These are phyloP conservation scores for Styela plicata DNA, from an alignment of 23 tunicate genomes.

Conservation along the genomic window DNA sequence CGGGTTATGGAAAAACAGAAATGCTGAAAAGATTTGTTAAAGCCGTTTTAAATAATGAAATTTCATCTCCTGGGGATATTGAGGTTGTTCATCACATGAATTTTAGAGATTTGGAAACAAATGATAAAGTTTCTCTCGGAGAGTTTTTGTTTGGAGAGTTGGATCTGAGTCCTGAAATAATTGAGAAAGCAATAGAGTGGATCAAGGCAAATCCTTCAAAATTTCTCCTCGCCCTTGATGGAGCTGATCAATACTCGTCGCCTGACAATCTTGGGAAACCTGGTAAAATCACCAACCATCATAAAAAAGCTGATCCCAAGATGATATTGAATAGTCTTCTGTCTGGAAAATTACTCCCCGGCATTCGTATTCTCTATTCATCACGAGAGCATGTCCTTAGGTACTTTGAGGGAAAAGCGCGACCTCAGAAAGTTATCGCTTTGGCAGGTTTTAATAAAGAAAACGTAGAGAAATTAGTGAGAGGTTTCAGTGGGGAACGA, in stretches of 20 bases:
- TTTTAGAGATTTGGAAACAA: background rate
- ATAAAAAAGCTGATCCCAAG: background rate
- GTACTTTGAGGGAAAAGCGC: background rate
- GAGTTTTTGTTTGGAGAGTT: background rate
- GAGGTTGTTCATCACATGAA: background rate
- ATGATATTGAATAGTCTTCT: background rate
- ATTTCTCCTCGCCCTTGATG: background rate
- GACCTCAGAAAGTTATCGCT: slow-evolving; percentile 3
- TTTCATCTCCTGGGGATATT: background rate
- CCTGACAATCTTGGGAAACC: background rate
- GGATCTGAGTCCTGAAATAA: background rate
- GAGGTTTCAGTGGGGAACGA: background rate
- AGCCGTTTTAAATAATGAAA: background rate
- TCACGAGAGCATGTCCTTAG: slow-evolving; percentile 6
- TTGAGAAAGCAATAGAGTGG: background rate
- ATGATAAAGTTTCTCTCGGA: background rate
- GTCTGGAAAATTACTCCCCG: background rate
- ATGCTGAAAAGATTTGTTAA: background rate
- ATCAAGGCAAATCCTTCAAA: background rate
- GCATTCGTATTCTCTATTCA: background rate
- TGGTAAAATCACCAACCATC: background rate
- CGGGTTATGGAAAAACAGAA: slow-evolving; percentile 8
- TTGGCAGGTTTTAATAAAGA: background rate
- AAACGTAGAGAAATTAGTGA: background rate
- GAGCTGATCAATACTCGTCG: background rate